These are phyloP conservation scores for Phalera bucephala DNA, from an alignment of 2,888 invertebrate species.

Conservation along the genomic window DNA sequence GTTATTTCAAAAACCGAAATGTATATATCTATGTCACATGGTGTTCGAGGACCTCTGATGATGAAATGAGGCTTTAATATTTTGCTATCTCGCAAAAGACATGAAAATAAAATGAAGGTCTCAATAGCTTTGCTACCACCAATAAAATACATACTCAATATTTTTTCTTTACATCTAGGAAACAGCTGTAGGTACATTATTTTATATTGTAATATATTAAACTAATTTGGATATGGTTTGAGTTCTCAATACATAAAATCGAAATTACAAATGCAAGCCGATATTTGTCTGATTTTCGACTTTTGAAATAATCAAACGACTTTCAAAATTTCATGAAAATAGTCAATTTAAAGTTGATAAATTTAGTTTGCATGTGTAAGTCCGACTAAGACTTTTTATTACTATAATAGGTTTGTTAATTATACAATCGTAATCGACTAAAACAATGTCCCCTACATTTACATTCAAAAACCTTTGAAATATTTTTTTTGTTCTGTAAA, in stretches of 20 bases:
- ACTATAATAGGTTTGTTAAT: conserved; percentile 15
- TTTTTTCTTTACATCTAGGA: conserved; percentile 22
- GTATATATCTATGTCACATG: no score
- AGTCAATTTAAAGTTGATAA: no score
- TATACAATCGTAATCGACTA: conserved; percentile 28
- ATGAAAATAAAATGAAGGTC: conserved; percentile 13
- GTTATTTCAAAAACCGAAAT: no score
- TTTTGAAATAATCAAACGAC: not conserved
- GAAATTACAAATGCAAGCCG: conserved; percentile 26
- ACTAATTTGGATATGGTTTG: conserved; percentile 40
- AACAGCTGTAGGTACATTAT: conserved; percentile 26
- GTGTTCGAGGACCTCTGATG: no score
- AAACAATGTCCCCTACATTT: conserved; percentile 27
- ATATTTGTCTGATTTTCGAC: conserved; percentile 1
- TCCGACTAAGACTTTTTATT: conserved; percentile 2
- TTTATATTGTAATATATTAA: conserved; percentile 26
- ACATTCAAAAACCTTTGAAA: conserved; percentile 33
- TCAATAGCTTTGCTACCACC: conserved; percentile 37
- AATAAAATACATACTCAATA: conserved; percentile 22
- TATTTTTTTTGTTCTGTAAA: conserved; percentile 37
- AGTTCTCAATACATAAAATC: conserved; percentile 25
- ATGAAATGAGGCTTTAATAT: no score
- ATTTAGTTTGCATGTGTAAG: conserved; percentile 15
- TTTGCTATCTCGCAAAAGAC: conserved; percentile 22
- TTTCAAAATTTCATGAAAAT: not conserved